phyloP scores from a whole-genome alignment of 2,888 invertebrate species.

The Orgyia antiqua region DNA sequence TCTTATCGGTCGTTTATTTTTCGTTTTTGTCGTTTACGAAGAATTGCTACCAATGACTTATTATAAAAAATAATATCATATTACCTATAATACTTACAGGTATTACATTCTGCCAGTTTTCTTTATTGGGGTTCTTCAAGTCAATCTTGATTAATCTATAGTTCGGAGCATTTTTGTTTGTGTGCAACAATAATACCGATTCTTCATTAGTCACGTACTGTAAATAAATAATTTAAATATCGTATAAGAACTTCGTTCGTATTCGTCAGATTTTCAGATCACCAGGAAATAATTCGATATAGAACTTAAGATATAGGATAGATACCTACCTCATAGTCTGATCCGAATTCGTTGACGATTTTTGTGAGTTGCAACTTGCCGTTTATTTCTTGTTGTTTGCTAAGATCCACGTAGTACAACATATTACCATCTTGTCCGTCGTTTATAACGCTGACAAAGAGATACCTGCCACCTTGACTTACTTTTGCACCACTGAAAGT shows the following conservation, averaged over 20 bases:
- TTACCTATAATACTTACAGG: no score
- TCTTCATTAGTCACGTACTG: constrained; percentile 95
- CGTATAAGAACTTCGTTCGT: neutral
- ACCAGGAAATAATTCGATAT: no score
- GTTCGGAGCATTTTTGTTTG: constrained; percentile 96
- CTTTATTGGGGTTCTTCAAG: constrained; percentile 82
- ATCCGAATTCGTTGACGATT: constrained; percentile 92
- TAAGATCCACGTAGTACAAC: constrained; percentile 89
- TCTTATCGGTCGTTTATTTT: no score
- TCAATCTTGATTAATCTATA: constrained; percentile 92
- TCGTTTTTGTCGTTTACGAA: no score
- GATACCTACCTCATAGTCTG: constrained; percentile 90
- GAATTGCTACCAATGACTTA: no score
- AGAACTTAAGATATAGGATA: no score
- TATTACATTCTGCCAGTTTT: constrained; percentile 90
- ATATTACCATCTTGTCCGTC: constrained; percentile 93
- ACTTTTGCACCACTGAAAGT: constrained; percentile 88
- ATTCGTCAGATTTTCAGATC: no score
- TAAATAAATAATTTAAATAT: constrained; percentile 14
- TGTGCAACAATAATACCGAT: constrained; percentile 89
- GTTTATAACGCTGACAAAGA: constrained; percentile 89
- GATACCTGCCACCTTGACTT: constrained; percentile 93
- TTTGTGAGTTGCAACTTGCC: constrained; percentile 84
- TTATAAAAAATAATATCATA: no score
- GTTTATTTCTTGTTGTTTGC: constrained; percentile 79